Conservation (phyloP, 1,140 invertebrate genomes). For the Diploscapter pachys region DNA sequence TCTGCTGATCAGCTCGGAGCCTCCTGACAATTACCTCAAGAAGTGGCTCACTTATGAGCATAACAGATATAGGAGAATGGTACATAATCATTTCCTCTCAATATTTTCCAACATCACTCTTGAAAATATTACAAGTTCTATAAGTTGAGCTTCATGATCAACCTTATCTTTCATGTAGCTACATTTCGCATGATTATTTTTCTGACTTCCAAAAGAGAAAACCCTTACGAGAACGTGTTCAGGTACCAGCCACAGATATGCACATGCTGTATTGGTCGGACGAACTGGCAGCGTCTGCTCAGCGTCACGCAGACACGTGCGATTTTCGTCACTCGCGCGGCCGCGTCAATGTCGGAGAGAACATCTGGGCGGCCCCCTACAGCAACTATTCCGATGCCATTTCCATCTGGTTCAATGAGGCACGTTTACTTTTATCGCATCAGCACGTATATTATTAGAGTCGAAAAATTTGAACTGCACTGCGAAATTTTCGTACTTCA, state of each 20-base stretch:
- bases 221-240: slow-evolving; percentile 19
- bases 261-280: slow-evolving; percentile 58
- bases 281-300: slow-evolving; percentile 52
- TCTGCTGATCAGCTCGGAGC: slow-evolving; percentile 44
- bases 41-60: slow-evolving; percentile 52
- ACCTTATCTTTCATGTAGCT: too few relatives aligned
- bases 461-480: too few relatives aligned
- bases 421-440: slow-evolving; percentile 19
- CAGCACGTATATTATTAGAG: too few relatives aligned
- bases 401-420: slow-evolving; percentile 55
- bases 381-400: slow-evolving; percentile 57
- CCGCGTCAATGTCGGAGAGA: slow-evolving; percentile 55
- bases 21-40: slow-evolving; percentile 47
- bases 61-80: slow-evolving; percentile 55
- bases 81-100: slow-evolving; percentile 17
- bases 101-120: too few relatives aligned
- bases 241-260: slow-evolving; percentile 58
- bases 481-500: too few relatives aligned
- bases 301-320: slow-evolving; percentile 56
- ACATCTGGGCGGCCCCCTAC: slow-evolving; percentile 58
- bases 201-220: not conserved
- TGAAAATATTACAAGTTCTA: too few relatives aligned
- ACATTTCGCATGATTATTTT: not conserved
- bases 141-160: too few relatives aligned
- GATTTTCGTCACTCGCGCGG: slow-evolving; percentile 57